Evolutionary conservation across 2,888 invertebrate genomes (phyloP), one percentile per base, ranked within the genome.

Genomic region (Eristalinus aeneus): DNA sequence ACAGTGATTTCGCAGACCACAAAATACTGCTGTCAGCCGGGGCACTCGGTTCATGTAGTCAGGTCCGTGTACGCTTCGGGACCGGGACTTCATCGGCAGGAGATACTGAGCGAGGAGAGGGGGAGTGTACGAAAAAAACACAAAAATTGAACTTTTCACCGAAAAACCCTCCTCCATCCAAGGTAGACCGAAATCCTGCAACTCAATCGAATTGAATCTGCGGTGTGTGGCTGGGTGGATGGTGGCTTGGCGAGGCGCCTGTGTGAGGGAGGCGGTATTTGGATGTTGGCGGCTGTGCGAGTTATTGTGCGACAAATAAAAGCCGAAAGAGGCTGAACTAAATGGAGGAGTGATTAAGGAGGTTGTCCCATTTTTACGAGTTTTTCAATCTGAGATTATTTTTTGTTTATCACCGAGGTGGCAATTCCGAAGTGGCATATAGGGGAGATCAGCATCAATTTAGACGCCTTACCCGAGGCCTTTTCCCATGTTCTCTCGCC

Each of bases 301-400:
- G 63, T 54, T 85, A 81, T 81, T 81, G 80, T 36, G 58, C 63
- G 36, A 34, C 76, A 76, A 76, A 85, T 60, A 76, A 77, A 79
- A 67, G 34, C 76, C 76, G 80, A 81, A 69, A 72, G 76, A 63
- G 22, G 61, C 71, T 36, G 60, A 39, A 80, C 64, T 80, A 75
- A 76, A 76, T 72, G 76, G 80, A 46, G 46, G 72, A 85, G 63
- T 76, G 64, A 85, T 76, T 81, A 85, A 77, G 72, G 27, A 71
- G 68, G 64, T 53, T 80, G 58, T 53, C 58, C 68, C 20, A 76
- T 77, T 80, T 84, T 80, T 81, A 85, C 72, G 81, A 64, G 64
- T 73, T 85, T 85, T 85, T 73, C 72, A 81, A 85, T 81, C 85
- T 72, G 68, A 76, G 85, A 85, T 85, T 81, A 85, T 72, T 73